Evolutionary conservation across 2,113 vertebrate genomes (phyloP), one percentile per base, ranked within the genome.

Genomic region (Paracanthobrama guichenoti): DNA sequence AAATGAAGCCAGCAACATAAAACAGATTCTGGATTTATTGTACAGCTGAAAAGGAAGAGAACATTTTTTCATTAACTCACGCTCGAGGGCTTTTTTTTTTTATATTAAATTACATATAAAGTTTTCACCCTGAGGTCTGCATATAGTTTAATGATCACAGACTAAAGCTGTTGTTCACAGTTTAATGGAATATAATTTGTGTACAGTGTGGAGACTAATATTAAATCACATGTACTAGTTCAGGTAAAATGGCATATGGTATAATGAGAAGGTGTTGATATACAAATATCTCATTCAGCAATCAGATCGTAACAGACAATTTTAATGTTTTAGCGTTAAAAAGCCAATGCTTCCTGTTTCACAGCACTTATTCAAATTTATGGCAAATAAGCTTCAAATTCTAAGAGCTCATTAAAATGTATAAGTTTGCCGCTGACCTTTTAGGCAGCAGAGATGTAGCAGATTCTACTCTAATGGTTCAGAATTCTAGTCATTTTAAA

Each of bases 401-500:
- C 53, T 20, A 42, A 62, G 77, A 48, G 53, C 87, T 88, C 77
- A 86, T 88, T 88, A 86, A 88, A 86, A 86, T 86, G 84, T 79
- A 83, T 72, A 86, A 77, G 81, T 86, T 84, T 86, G 73, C 50
- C 42, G 20, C 22, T 88, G 87, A 88, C 87, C 84, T 88, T 88
- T 88, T 42, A 77, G 53, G 84, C 84, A 77, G 69, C 44, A 53
- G 42, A 81, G 62, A 84, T 88, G 42, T 46, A 72, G 71, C 84
- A 81, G 81, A 86, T 84, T 81, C 60, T 59, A 81, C 62, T 89
- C 83, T 83, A 76, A 88, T 90, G 78, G 69, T 88, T 88, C 57
- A 71, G n/a, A 67, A 26, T 82, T 79, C 76, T 84, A 14, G 84
- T 87, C 88, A 28, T 79, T 85, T 78, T 85, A 31, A 80, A 66